Evolutionary conservation across 2,797 vertebrate genomes (phyloP).

Genomic region (Anguilla obscura): DNA sequence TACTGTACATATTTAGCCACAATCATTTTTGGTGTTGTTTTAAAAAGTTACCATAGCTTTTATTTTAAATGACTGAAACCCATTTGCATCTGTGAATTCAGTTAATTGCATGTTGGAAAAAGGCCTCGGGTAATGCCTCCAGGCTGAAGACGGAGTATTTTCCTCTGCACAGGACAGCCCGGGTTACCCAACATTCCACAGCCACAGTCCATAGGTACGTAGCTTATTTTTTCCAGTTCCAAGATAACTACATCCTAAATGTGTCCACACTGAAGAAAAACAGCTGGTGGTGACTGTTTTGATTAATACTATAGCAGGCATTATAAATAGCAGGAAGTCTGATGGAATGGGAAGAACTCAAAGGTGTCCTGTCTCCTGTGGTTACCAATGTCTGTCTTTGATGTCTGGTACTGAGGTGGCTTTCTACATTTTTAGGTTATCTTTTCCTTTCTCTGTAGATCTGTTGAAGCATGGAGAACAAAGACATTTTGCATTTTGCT

Average conservation of each 20-base stretch:
- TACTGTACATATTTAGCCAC: too few species aligned
- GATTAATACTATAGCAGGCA: not conserved
- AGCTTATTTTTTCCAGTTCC: not conserved
- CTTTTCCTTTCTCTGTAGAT: not conserved
- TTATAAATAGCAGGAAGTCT: not conserved
- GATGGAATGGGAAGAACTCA: constrained; percentile 4
- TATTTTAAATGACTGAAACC: too few species aligned
- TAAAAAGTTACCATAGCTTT: too few species aligned
- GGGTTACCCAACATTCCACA: not conserved
- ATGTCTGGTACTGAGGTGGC: not conserved
- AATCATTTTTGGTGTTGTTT: too few species aligned
- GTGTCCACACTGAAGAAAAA: not conserved
- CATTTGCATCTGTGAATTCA: not conserved
- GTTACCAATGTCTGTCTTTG: not conserved
- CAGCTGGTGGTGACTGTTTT: not conserved
- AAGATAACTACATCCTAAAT: not conserved
- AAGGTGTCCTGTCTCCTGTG: not conserved
- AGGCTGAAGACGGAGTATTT: not conserved
- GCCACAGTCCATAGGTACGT: not conserved
- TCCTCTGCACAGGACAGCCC: not conserved
- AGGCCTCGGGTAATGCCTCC: not conserved
- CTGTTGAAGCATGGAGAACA: not conserved
- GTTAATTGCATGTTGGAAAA: not conserved
- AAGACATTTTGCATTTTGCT: not conserved
- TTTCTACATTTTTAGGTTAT: not conserved